Evolutionary conservation across 2,113 vertebrate genomes (phyloP).

Genomic region (Halichoeres trimaculatus): DNA sequence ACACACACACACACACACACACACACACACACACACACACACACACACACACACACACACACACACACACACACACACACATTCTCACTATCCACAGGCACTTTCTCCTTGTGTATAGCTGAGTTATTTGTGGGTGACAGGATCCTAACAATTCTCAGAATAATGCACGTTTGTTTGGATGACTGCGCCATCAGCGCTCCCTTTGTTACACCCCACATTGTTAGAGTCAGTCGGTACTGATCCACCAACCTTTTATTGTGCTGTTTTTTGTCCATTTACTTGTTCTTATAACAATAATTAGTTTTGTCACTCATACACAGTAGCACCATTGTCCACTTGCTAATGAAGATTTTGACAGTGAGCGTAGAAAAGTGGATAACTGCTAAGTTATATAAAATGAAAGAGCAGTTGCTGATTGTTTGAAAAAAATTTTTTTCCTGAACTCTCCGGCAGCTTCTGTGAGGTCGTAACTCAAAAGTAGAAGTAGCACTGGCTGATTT

Average conservation of each 20-base stretch:
- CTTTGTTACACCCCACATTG: conserved; percentile 76
- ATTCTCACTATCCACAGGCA: conserved; percentile 42
- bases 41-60: conserved; percentile 25
- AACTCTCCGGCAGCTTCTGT: conserved; percentile 14
- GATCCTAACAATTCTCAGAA: conserved; percentile 76
- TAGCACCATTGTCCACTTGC: conserved; percentile 67
- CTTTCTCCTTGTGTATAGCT: conserved; percentile 52
- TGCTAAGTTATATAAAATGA: conserved; percentile 49
- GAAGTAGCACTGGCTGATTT: conserved; percentile 23
- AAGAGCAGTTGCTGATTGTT: conserved; percentile 39
- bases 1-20: conserved; percentile 23
- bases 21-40: conserved; percentile 21
- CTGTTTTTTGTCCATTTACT: conserved; percentile 72
- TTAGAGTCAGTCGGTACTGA: conserved; percentile 72
- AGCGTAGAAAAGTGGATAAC: conserved; percentile 50
- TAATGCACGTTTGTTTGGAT: conserved; percentile 79
- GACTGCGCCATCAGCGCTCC: conserved; percentile 76
- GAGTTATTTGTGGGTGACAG: conserved; percentile 79
- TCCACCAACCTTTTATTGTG: conserved; percentile 71
- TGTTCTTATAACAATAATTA: conserved; percentile 76
- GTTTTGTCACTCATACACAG: conserved; percentile 76
- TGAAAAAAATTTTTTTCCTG: neutral
- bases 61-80: conserved; percentile 19
- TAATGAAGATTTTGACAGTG: conserved; percentile 66
- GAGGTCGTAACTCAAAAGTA: conserved; percentile 25